Conservation (phyloP, 2,797 vertebrate genomes). For the Scarus forsteni region DNA sequence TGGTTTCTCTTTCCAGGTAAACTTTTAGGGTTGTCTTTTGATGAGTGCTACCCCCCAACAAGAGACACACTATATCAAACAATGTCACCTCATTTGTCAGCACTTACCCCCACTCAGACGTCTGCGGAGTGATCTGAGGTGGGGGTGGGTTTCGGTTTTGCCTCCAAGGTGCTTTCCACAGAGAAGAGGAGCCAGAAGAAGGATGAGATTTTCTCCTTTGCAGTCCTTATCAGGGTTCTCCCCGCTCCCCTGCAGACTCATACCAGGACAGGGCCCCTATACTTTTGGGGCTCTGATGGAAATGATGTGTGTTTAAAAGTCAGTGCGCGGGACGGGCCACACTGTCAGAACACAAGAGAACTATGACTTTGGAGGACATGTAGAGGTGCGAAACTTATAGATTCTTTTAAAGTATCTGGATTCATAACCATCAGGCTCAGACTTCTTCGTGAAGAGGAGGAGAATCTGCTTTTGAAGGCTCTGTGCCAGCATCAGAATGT, state of each 20-base stretch:
- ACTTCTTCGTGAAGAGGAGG: neutral
- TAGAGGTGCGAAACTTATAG: slow-evolving; percentile 32
- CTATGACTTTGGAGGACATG: slow-evolving; percentile 56
- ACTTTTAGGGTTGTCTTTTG: neutral
- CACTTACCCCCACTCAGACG: slow-evolving; percentile 36
- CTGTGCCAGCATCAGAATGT: too few species aligned
- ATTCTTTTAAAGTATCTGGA: slow-evolving; percentile 34
- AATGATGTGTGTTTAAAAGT: slow-evolving; percentile 66
- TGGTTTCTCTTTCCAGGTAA: slow-evolving; percentile 7
- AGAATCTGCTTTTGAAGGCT: neutral
- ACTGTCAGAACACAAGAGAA: slow-evolving; percentile 69
- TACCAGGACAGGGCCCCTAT: slow-evolving; percentile 55
- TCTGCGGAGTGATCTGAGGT: slow-evolving; percentile 40
- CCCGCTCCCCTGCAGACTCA: slow-evolving; percentile 73
- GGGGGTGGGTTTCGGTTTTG: slow-evolving; percentile 70
- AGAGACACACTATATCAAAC: slow-evolving; percentile 10
- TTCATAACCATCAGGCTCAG: neutral
- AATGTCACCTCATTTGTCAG: slow-evolving; percentile 18
- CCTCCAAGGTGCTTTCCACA: slow-evolving; percentile 75
- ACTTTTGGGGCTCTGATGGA: slow-evolving; percentile 64
- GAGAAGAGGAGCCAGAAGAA: slow-evolving; percentile 58
- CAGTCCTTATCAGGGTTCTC: slow-evolving; percentile 70
- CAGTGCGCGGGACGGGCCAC: slow-evolving; percentile 70
- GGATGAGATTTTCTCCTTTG: slow-evolving; percentile 58
- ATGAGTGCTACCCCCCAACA: neutral